phyloP scores from a whole-genome alignment of 2,888 invertebrate genomes.

The Pollenia labialis region DNA sequence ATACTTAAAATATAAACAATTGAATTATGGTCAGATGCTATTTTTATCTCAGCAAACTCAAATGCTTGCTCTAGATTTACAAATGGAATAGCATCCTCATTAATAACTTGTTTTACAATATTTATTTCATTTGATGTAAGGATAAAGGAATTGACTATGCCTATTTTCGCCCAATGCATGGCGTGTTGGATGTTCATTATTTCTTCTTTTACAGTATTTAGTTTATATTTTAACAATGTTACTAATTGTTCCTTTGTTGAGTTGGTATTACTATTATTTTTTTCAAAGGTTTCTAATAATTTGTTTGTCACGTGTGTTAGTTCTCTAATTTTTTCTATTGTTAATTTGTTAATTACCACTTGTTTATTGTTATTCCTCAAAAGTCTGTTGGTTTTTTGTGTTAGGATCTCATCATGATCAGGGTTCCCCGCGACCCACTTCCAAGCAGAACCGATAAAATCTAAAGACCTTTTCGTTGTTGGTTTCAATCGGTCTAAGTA shows the following conservation, averaged over 20 bases:
- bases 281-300: not conserved
- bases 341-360: not conserved
- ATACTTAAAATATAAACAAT: no score
- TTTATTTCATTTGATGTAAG: constrained; percentile 1
- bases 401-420: not conserved
- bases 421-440: constrained; percentile 3
- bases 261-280: not conserved
- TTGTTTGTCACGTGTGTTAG: not conserved
- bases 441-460: constrained; percentile 27
- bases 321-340: not conserved
- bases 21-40: no score
- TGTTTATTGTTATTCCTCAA: not conserved
- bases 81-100: no score
- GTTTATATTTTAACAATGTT: not conserved
- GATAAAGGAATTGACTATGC: constrained; percentile 2
- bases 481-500: constrained; percentile 33
- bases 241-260: not conserved
- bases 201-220: constrained; percentile 5
- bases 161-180: not conserved
- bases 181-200: constrained; percentile 2
- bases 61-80: no score
- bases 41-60: no score
- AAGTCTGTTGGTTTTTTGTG: not conserved
- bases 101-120: constrained; percentile 13
- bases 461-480: constrained; percentile 13